These are phyloP conservation scores for Latrodectus elegans DNA, from an alignment of 2,888 invertebrate species.

Conservation along the genomic window DNA sequence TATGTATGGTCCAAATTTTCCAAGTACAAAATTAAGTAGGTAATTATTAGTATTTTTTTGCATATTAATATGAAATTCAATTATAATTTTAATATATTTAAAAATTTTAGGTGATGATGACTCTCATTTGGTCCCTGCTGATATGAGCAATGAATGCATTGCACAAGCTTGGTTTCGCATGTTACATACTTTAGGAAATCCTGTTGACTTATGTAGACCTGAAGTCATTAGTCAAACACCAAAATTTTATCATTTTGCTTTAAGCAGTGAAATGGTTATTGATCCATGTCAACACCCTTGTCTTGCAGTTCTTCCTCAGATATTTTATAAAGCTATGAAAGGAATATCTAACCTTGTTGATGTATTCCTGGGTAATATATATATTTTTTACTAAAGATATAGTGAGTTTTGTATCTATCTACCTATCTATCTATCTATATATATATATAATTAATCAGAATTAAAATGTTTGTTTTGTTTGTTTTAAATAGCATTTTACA, in stretches of 20 bases:
- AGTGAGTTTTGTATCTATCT: background rate
- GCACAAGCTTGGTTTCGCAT: slow-evolving; percentile 97
- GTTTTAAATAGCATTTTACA: too few species aligned
- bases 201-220: slow-evolving; percentile 91
- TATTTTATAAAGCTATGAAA: slow-evolving; percentile 94
- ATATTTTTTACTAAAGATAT: background rate
- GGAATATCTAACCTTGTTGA: slow-evolving; percentile 95
- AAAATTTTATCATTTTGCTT: slow-evolving; percentile 87
- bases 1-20: slow-evolving; percentile 84
- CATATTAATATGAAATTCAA: background rate
- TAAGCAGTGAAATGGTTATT: slow-evolving; percentile 83
- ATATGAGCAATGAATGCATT: slow-evolving; percentile 89
- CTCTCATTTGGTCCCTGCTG: slow-evolving; percentile 84
- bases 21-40: slow-evolving; percentile 75
- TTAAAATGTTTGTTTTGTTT: too few species aligned
- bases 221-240: slow-evolving; percentile 84
- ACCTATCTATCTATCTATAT: too few species aligned
- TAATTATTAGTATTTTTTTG: slow-evolving; percentile 19
- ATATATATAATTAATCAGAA: too few species aligned
- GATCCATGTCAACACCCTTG: slow-evolving; percentile 95
- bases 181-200: slow-evolving; percentile 94
- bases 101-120: slow-evolving; percentile 86
- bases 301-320: slow-evolving; percentile 84
- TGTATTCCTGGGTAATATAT: slow-evolving; percentile 88
- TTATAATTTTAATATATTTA: too few species aligned